Conservation (phyloP, 2,113 vertebrate genomes). For the Macroglossus sobrinus region DNA sequence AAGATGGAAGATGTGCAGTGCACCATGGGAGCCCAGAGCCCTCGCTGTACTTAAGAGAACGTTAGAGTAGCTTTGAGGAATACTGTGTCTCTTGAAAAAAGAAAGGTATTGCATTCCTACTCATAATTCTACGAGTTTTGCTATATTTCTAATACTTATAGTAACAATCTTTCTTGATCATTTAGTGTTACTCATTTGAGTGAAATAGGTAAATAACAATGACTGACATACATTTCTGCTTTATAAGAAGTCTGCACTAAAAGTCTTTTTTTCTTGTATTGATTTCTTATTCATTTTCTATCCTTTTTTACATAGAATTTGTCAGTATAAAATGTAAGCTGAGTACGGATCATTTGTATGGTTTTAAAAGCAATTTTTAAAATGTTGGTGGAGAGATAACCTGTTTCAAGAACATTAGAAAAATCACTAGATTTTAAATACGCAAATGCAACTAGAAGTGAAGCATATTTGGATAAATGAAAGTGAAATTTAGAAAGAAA, state of each 20-base stretch:
- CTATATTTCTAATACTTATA: constrained; percentile 57
- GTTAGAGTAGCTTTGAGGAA: constrained; percentile 37
- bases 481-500: neutral
- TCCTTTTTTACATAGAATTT: constrained; percentile 48
- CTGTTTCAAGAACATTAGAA: constrained; percentile 34
- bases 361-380: constrained; percentile 57
- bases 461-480: neutral
- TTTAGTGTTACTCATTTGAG: constrained; percentile 70
- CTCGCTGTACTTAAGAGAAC: neutral
- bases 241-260: constrained; percentile 36
- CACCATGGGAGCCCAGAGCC: constrained; percentile 6
- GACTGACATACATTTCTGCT: constrained; percentile 51
- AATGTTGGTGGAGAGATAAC: constrained; percentile 13
- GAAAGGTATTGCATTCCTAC: neutral
- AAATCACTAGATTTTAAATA: neutral
- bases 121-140: neutral
- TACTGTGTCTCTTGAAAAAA: neutral
- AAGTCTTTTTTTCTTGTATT: constrained; percentile 67
- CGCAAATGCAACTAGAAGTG: neutral
- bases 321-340: constrained; percentile 62
- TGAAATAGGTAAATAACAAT: constrained; percentile 6
- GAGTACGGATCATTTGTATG: neutral
- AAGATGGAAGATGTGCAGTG: constrained; percentile 42
- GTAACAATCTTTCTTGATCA: constrained; percentile 58
- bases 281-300: constrained; percentile 65